Base-by-base conservation (phyloP, 1,140 invertebrate species). In the Danaus melanippus region DNA sequence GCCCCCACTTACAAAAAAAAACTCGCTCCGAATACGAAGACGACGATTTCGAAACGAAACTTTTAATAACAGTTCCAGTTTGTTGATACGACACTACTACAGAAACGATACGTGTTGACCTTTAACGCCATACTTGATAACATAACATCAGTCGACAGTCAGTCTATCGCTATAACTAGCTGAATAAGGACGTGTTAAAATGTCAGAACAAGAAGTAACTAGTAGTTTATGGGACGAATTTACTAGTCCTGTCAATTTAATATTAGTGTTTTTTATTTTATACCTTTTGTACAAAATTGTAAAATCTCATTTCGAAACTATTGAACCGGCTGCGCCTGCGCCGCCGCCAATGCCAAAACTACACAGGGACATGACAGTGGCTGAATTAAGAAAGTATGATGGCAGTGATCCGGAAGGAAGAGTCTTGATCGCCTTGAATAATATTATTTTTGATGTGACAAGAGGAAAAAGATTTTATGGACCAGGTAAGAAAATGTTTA, bases 231-330 rank as follows among this genome's bases (percentile, higher is more conserved):
- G 77, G 80, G 83, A 84, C 49, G 83, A 86, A 65, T 60, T 86
- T 41, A 83, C 76, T 48, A 83, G 79, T 58, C 83, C 83, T 9
- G 50, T 86, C 10, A 84, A 86, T 56, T 62, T 86, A 60, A 69
- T 76, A 21, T 62, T 86, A 43, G 57, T 84, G 21, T 66, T 69
- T 41, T 62, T 86, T 46, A 86, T 86, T 59, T 68, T 78, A 58
- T 86, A 84, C 67, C 77, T 86, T 64, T 50, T 86, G 40, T 86
- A 84, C 58, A 86, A 84, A 61, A 86, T 86, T 10, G 53, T 84
- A 64, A 76, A 66, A 63, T 84, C 83, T 32, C 79, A 86, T 67
- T 83, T 83, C 51, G 79, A 84, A 61, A 64, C 64, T 5, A 66
- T 69, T 7, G 72, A 66, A 15, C 69, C 64, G 8, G 46, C 61